phyloP scores from a whole-genome alignment of 2,113 vertebrate genomes.

The Oncorhynchus tshawytscha region DNA sequence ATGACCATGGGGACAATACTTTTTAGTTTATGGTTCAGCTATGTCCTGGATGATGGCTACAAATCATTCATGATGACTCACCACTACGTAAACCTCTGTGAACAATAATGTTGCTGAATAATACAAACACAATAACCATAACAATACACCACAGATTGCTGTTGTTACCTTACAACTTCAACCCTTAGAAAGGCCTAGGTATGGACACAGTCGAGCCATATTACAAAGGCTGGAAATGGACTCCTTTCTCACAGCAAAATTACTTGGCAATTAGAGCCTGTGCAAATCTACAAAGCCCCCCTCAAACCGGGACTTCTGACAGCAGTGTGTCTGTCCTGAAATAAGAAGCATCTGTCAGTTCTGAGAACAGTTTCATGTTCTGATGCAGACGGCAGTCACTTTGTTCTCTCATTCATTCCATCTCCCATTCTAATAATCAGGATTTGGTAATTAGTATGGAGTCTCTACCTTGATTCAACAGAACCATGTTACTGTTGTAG shows the following conservation, averaged over 20 bases:
- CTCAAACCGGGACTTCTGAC: slow-evolving; percentile 76
- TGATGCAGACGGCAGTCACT: slow-evolving; percentile 70
- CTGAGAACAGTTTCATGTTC: slow-evolving; percentile 78
- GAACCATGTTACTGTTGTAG: slow-evolving; percentile 61
- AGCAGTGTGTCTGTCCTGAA: slow-evolving; percentile 68
- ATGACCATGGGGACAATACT: slow-evolving; percentile 55
- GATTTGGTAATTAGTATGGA: slow-evolving; percentile 75
- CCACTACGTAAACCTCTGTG: slow-evolving; percentile 52
- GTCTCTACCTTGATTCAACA: slow-evolving; percentile 69
- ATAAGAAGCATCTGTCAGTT: slow-evolving; percentile 81
- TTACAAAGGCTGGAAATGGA: slow-evolving; percentile 64
- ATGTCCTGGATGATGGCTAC: slow-evolving; percentile 62
- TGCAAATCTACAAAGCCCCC: slow-evolving; percentile 69
- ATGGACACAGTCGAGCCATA: slow-evolving; percentile 59
- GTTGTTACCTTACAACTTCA: slow-evolving; percentile 65
- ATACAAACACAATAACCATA: slow-evolving; percentile 55
- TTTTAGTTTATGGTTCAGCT: slow-evolving; percentile 52
- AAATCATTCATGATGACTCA: slow-evolving; percentile 59
- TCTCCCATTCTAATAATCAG: slow-evolving; percentile 74
- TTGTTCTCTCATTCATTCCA: slow-evolving; percentile 71
- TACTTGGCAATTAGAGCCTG: slow-evolving; percentile 77
- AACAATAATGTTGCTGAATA: slow-evolving; percentile 62
- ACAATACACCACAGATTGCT: slow-evolving; percentile 50
- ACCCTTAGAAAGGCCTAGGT: slow-evolving; percentile 63
- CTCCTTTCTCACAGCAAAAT: slow-evolving; percentile 69